A percentile compares a stretch with the other conserved stretches of the same genome.
These are phyloP conservation scores for Montipora foliosa DNA, from an alignment of 64 coral and sea anemone species.

Conservation along the genomic window DNA sequence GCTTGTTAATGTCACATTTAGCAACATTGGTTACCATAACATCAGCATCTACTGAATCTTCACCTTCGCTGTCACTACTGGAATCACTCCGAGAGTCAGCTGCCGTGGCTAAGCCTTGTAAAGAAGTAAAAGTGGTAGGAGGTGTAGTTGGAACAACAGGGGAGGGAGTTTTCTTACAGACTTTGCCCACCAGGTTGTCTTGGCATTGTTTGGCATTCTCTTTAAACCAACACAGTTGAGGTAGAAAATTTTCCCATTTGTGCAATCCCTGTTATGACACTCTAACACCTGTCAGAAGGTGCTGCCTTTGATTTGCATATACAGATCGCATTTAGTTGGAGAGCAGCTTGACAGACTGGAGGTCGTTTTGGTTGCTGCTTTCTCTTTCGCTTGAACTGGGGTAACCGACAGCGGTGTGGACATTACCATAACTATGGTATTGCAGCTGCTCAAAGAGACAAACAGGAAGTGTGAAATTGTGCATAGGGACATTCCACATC, in stretches of 20 bases:
- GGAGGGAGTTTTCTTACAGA: conserved; percentile 31
- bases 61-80: neutral
- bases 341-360: neutral
- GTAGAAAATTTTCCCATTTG: conserved; percentile 44
- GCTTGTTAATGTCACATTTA: neutral
- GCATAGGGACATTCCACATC: too few relatives aligned
- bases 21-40: conserved; percentile 11
- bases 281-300: conserved; percentile 20
- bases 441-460: neutral
- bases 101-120: too few relatives aligned
- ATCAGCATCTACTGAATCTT: conserved; percentile 26
- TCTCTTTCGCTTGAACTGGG: conserved; percentile 55
- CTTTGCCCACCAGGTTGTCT: conserved; percentile 34
- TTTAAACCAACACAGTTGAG: conserved; percentile 27
- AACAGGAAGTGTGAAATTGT: too few relatives aligned
- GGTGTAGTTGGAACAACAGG: conserved; percentile 15
- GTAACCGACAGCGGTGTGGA: conserved; percentile 61
- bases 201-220: conserved; percentile 53
- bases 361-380: neutral
- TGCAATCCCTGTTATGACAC: conserved; percentile 16
- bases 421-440: conserved; percentile 70
- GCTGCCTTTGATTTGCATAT: conserved; percentile 2
- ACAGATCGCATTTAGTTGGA: conserved; percentile 36
- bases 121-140: conserved; percentile 37
- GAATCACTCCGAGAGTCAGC: neutral